These are phyloP conservation scores for Tetrax tetrax DNA, from an alignment of 2,113 vertebrate genomes.

Conservation along the genomic window DNA sequence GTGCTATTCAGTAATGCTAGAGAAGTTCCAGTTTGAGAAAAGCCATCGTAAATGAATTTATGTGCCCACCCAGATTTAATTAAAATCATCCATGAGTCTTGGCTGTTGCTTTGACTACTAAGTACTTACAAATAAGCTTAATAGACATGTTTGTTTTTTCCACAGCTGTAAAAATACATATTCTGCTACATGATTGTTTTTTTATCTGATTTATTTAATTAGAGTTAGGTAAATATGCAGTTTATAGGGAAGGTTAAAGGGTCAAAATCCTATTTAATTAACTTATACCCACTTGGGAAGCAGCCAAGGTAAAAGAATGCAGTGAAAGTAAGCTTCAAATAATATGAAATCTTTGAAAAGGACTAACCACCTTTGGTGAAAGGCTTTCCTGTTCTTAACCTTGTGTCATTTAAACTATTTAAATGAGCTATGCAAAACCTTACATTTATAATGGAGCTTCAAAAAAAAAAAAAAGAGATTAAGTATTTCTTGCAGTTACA, in stretches of 20 bases:
- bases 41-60: conserved; percentile 2
- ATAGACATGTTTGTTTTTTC: conserved; percentile 65
- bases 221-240: conserved; percentile 64
- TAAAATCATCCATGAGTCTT: conserved; percentile 67
- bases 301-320: conserved; percentile 65
- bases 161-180: conserved; percentile 58
- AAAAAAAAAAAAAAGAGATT: conserved; percentile 22
- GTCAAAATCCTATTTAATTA: conserved; percentile 73
- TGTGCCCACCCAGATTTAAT: conserved; percentile 67
- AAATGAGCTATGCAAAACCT: conserved; percentile 48
- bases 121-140: conserved; percentile 72
- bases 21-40: conserved; percentile 31
- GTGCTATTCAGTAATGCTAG: neutral
- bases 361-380: conserved; percentile 59
- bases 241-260: conserved; percentile 60
- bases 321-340: conserved; percentile 68
- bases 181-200: conserved; percentile 47
- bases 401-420: conserved; percentile 62
- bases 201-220: conserved; percentile 79
- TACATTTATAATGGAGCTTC: conserved; percentile 13
- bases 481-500: conserved; percentile 27
- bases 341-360: conserved; percentile 63
- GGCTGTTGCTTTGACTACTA: conserved; percentile 55
- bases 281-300: conserved; percentile 54
- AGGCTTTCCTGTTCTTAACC: conserved; percentile 65